Evolutionary conservation across 2,797 vertebrate genomes (phyloP).

Genomic region (Pantherophis alleghaniensis): DNA sequence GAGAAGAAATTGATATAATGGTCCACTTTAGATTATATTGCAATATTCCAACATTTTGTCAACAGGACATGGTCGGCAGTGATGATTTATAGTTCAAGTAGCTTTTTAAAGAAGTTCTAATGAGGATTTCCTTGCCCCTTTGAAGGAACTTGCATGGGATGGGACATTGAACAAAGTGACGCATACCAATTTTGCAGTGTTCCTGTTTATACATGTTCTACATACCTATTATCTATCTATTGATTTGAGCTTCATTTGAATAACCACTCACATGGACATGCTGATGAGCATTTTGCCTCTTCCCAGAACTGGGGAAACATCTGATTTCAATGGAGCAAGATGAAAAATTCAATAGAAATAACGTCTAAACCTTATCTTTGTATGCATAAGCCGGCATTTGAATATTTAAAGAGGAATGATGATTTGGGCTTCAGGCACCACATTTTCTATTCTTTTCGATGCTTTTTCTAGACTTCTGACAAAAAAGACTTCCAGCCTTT

Average conservation of each 20-base stretch:
- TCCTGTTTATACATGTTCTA: not conserved
- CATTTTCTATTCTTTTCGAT: not conserved
- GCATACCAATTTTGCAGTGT: not conserved
- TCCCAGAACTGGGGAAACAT: not conserved
- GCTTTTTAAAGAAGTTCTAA: not conserved
- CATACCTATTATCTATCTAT: not conserved
- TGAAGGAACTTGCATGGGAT: not conserved
- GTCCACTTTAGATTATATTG: not conserved
- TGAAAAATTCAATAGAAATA: conserved; percentile 3
- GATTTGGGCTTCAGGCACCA: not conserved
- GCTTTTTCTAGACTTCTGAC: not conserved
- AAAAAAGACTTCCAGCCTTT: not conserved
- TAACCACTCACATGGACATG: not conserved
- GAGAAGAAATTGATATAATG: not conserved
- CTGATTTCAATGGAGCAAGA: not conserved
- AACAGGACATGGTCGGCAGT: not conserved
- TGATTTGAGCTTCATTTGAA: conserved; percentile 1
- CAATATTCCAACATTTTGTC: not conserved
- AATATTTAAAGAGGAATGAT: not conserved
- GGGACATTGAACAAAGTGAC: not conserved
- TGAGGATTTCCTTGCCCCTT: not conserved
- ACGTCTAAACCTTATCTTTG: not conserved
- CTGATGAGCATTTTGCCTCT: not conserved
- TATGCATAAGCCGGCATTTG: not conserved
- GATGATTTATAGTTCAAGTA: not conserved